Conservation (phyloP, 2,797 vertebrate genomes). For the Garrulus glandarius region DNA sequence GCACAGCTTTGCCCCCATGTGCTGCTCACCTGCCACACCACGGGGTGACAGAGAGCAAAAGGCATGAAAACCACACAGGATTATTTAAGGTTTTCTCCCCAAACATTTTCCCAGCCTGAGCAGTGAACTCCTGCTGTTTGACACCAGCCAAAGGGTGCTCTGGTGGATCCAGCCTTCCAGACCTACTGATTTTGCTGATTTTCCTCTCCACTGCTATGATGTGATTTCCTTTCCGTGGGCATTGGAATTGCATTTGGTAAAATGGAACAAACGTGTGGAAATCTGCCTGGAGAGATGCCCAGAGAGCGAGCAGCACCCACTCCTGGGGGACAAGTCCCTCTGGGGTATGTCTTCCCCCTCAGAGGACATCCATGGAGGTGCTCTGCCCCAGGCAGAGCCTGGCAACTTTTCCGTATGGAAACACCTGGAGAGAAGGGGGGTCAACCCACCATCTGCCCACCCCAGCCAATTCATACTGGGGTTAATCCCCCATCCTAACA, state of each 20-base stretch:
- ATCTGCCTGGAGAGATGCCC: background rate
- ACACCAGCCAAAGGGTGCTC: accelerated
- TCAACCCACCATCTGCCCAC: background rate
- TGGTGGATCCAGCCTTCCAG: background rate
- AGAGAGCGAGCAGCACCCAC: accelerated
- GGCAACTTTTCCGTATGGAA: background rate
- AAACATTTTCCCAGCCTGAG: background rate
- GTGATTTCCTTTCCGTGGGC: accelerated
- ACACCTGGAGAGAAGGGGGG: background rate
- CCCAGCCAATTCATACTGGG: background rate
- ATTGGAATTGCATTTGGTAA: background rate
- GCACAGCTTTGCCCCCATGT: background rate
- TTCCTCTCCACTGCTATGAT: background rate
- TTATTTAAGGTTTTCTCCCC: background rate
- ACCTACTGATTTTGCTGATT: background rate
- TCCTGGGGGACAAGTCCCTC: background rate
- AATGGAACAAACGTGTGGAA: background rate
- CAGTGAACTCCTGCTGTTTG: background rate
- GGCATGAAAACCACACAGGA: background rate
- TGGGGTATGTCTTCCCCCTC: background rate
- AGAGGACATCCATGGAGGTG: background rate
- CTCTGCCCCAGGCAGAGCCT: background rate
- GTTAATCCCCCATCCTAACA: background rate
- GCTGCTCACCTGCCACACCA: background rate
- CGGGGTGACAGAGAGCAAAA: background rate